Evolutionary conservation across 2,113 vertebrate species (phyloP), one percentile per base, ranked within the genome.

Genomic region (Dissostichus mawsoni): DNA sequence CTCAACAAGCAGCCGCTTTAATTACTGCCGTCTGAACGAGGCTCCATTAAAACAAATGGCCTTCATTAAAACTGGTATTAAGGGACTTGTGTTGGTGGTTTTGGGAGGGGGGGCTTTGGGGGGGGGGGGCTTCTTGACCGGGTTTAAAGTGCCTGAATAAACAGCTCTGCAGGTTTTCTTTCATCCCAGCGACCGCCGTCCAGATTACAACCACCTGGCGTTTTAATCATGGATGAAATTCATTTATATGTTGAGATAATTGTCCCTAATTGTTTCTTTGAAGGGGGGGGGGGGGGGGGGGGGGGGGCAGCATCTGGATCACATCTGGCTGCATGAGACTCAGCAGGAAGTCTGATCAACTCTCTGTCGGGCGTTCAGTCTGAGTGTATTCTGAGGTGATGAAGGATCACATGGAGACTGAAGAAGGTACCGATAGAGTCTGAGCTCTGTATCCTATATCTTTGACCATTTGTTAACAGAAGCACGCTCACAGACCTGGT

Each of bases 191-290:
- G 86, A 92, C 85, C 48, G 69, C 77, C 82, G 55, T 56, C 45
- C 4, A 87, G 94, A 95, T 95, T 96, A 90, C 90, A 95, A 92
- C 94, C 94, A 96, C 94, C 95, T 96, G 95, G 90, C 76, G 12
- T 93, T 94, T 89, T 93, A 94, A 94, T 94, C 93, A 81, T 92
- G 92, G 92, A 93, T 92, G 79, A 95, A 95, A 95, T 95, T 95
- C 88, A 95, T 95, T 95, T 94, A 93, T 95, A 94, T 88, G 93
- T 94, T 90, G 89, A 86, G 73, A 95, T 94, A 95, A 95, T 95
- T 95, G 93, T 79, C 80, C 89, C 82, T 94, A 95, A 94, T 95
- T 94, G 94, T 93, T 94, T 93, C 93, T 95, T 95, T 95, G 94
- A 95, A 94, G 93, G 78, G 76, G 76, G 83, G 87, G 88, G 20